Evolutionary conservation across 2,113 vertebrate genomes (phyloP).

Genomic region (Nansenia antarctica): DNA sequence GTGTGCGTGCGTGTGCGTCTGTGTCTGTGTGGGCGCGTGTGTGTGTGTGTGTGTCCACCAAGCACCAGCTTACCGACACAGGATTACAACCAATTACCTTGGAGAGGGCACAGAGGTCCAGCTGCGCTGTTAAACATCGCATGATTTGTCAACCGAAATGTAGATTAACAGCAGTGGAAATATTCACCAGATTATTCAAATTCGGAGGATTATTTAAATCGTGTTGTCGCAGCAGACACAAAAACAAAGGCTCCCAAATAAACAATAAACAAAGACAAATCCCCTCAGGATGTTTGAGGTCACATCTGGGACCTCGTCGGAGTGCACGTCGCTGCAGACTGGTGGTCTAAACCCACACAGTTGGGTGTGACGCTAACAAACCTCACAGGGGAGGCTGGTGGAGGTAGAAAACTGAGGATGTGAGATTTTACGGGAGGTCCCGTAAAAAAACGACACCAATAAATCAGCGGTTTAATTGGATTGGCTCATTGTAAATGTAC

Average conservation of each 20-base stretch:
- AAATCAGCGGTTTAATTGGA: no score
- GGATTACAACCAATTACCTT: constrained; percentile 68
- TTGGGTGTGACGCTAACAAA: not conserved
- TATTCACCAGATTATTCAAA: not conserved
- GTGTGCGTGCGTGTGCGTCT: no score
- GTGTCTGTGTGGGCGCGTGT: no score
- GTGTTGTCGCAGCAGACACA: not conserved
- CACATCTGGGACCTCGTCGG: no score
- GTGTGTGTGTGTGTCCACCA: no score
- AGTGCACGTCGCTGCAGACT: no score
- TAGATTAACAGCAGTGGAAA: not conserved
- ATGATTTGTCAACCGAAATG: constrained; percentile 36
- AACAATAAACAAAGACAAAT: not conserved
- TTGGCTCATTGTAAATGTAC: no score
- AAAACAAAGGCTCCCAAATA: no score
- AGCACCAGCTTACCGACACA: constrained; percentile 44
- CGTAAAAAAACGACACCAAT: no score
- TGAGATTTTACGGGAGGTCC: no score
- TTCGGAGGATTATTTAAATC: constrained; percentile 16
- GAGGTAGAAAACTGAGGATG: no score
- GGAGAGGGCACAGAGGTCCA: constrained; percentile 37
- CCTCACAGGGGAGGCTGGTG: no score
- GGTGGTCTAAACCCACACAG: not conserved
- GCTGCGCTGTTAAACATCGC: constrained; percentile 8
- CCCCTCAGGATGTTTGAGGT: not conserved